Evolutionary conservation across 2,797 vertebrate species (phyloP).

Genomic region (Octomys mimax): DNA sequence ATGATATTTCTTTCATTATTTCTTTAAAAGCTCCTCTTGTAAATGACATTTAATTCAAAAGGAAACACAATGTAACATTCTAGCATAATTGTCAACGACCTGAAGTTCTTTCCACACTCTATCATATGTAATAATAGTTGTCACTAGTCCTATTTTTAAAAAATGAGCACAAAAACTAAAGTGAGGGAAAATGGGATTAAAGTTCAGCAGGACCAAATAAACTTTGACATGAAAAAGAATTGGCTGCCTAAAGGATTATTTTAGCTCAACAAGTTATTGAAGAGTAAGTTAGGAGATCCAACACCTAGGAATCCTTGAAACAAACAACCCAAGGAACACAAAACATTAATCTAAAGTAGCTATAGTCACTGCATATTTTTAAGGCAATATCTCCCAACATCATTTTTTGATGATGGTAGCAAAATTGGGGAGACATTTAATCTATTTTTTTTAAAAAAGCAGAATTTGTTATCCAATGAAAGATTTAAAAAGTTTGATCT

Average conservation of each 20-base stretch:
- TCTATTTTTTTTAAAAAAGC: neutral
- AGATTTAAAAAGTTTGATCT: neutral
- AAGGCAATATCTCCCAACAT: neutral
- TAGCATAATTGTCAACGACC: constrained; percentile 20
- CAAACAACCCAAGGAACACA: neutral
- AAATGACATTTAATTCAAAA: neutral
- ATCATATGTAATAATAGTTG: neutral
- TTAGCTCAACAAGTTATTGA: constrained; percentile 48
- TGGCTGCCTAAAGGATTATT: constrained; percentile 50
- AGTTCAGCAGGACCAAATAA: constrained; percentile 10
- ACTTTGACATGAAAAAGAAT: constrained; percentile 56
- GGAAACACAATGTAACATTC: neutral
- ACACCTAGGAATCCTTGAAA: constrained; percentile 6
- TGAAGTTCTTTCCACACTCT: neutral
- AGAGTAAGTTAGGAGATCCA: neutral
- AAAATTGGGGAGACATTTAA: neutral
- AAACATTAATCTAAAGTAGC: neutral
- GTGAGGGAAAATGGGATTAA: constrained; percentile 46
- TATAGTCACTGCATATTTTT: neutral
- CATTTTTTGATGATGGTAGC: neutral
- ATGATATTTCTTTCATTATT: neutral
- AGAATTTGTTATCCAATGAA: neutral
- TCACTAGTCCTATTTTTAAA: neutral
- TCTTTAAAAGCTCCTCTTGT: neutral
- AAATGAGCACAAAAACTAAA: constrained; percentile 41